Evolutionary conservation across 2,113 vertebrate species (phyloP).

Genomic region (Tichodroma muraria): DNA sequence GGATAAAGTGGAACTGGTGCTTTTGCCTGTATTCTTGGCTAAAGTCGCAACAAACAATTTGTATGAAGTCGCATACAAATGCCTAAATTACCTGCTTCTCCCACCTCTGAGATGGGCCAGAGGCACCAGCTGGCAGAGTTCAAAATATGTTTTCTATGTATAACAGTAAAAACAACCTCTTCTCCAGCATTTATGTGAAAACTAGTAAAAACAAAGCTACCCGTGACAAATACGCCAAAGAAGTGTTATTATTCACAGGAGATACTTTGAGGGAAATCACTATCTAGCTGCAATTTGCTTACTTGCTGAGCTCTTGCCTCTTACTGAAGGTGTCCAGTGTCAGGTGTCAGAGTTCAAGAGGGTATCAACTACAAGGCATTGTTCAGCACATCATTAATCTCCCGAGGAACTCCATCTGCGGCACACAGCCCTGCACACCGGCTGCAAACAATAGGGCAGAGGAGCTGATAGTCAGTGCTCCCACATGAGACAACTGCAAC

Average conservation of each 20-base stretch:
- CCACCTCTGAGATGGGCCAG: neutral
- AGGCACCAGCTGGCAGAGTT: neutral
- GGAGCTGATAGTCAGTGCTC: neutral
- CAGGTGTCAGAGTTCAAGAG: conserved; percentile 50
- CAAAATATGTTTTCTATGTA: neutral
- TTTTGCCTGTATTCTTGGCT: neutral
- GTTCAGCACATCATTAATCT: conserved; percentile 47
- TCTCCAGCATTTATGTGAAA: neutral
- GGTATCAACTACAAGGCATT: conserved; percentile 3
- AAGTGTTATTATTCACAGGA: neutral
- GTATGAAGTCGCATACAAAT: too few species aligned
- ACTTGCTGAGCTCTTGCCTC: neutral
- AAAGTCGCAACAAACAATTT: neutral
- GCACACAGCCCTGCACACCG: neutral
- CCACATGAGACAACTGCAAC: neutral
- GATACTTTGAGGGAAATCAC: neutral
- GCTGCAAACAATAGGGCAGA: neutral
- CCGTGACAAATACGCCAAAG: neutral
- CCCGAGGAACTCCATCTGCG: neutral
- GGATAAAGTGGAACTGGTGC: neutral
- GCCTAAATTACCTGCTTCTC: neutral
- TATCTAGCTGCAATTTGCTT: neutral
- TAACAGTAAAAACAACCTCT: neutral
- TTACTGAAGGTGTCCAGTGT: neutral
- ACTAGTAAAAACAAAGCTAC: neutral